Conservation (phyloP, 35 echinoderm and acorn worm genomes). For the Hemicentrotus pulcherrimus region DNA sequence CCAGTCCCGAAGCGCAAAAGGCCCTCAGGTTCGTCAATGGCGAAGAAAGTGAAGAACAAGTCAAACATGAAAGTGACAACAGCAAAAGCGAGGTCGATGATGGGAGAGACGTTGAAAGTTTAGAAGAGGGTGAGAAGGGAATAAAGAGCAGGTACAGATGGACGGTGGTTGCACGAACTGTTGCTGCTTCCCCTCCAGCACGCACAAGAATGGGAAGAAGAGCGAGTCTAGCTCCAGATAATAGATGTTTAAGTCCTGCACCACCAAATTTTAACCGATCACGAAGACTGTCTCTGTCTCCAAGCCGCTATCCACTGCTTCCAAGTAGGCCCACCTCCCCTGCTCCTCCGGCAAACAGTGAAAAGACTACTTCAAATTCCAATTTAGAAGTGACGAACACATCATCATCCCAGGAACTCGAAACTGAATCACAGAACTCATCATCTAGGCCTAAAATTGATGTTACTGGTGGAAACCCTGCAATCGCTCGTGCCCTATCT, state of each 20-base stretch:
- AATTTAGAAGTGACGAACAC: background rate
- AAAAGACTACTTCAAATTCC: background rate
- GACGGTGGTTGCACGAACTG: background rate
- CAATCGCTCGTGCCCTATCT: background rate
- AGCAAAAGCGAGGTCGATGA: background rate
- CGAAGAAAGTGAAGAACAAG: background rate
- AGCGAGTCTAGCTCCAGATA: background rate
- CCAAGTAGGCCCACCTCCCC: background rate
- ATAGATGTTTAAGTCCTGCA: background rate
- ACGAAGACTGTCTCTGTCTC: slow-evolving; percentile 9
- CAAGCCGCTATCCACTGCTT: slow-evolving; percentile 2
- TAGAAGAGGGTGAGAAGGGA: background rate
- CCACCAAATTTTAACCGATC: background rate
- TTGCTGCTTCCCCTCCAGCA: background rate
- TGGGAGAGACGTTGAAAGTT: background rate
- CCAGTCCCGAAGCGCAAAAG: slow-evolving; percentile 27
- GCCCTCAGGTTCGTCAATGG: slow-evolving; percentile 10
- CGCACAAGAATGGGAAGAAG: background rate
- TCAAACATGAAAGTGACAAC: background rate
- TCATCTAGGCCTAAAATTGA: background rate
- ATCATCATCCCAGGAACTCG: background rate
- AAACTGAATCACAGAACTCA: background rate
- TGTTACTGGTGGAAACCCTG: background rate
- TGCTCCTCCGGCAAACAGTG: background rate
- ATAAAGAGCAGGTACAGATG: background rate